Evolutionary conservation across 2,888 invertebrate genomes (phyloP), one percentile per base, ranked within the genome.

Genomic region (Lysandra bellargus): DNA sequence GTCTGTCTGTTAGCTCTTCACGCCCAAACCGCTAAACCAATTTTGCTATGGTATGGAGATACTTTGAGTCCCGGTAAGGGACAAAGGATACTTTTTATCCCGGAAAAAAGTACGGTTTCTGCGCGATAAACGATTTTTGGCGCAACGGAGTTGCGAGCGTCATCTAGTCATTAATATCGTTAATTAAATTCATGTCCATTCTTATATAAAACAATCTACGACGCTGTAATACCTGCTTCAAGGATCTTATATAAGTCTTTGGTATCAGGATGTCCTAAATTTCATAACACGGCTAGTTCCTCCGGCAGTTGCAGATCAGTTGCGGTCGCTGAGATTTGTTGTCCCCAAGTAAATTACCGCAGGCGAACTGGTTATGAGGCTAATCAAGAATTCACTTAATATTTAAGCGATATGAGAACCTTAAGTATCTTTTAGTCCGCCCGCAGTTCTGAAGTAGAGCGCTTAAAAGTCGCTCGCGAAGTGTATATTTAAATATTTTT

Each of bases 331-430:
- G 17, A 64, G 64, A 69, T 69, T 69, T 69, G 69, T 37, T 37
- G 69, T 75, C 74, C 40, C n/a, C 44, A 74, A n/a, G 44, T 74
- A 44, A 40, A 74, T 74, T 30, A 49, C 44, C 75, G 49, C 75
- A 75, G 33, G 69, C 69, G 69, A 75, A 75, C 75, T 23, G 75
- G 75, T 75, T 49, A 12, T 14, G 49, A 49, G 44, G 44, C 49
- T 49, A 23, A 75, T 75, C 40, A 75, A 44, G 49, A 53, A 40
- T 49, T 75, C 75, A 75, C 49, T 30, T 12, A 75, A 75, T 75
- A 75, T 75, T 75, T 49, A 44, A 44, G 75, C 49, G 49, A 75
- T 23, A 75, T 44, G 33, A 69, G 69, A 69, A 69, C 33, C 33
- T 69, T 69, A 17, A 33, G 33, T 69, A 69, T 33, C 14, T 69